Base-by-base conservation (phyloP, 2,888 invertebrate genomes). In the Rambutsinella grinnellia region DNA sequence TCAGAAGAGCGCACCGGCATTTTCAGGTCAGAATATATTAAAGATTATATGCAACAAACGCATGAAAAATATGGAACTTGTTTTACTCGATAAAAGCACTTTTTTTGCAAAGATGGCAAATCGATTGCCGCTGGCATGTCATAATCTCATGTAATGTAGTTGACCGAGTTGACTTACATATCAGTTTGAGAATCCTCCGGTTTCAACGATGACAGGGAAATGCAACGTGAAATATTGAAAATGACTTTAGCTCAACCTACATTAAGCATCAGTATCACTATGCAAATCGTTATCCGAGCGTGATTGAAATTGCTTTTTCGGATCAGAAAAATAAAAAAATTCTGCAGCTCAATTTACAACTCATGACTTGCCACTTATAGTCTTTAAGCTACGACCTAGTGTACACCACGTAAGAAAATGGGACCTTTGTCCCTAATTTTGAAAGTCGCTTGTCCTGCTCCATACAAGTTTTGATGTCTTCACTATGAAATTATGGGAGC, bases 1-100 rank as follows among this genome's bases (percentile, higher is more conserved):
- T 21, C 46, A 44, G 57, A 27, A 56, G 65, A 66, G 36, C 6
- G 54, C 65, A 46, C 54, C 65, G 44, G 46, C 56, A n/a, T 56
- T 56, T 63, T 65, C 54, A 44, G 53, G 54, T 23, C 65, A 53
- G 24, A 63, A 54, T 65, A 3, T 15, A 28, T 53, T 17, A 28
- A 63, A n/a, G 17, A 51, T 57, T 67, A 24, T 24, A 28, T 15
- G 21, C 21, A 47, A 27, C 19, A 47, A 10, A 54, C n/a, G n/a
- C n/a, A n/a, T n/a, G n/a, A n/a, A n/a, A n/a, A n/a, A n/a, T n/a
- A 51, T 60, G 60, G 60, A 68, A 68, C 68, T 68, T 51, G 68
- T 68, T 68, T 68, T 60, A 51, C 36, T 51, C 51, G 60, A 54
- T 60, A 60, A 23, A 28, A 19, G 49, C 8, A n/a, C 21, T 26